A percentile compares a stretch with the other conserved stretches of the same genome.
Conservation (phyloP, 1,140 invertebrate species). For the Euura lappo region DNA sequence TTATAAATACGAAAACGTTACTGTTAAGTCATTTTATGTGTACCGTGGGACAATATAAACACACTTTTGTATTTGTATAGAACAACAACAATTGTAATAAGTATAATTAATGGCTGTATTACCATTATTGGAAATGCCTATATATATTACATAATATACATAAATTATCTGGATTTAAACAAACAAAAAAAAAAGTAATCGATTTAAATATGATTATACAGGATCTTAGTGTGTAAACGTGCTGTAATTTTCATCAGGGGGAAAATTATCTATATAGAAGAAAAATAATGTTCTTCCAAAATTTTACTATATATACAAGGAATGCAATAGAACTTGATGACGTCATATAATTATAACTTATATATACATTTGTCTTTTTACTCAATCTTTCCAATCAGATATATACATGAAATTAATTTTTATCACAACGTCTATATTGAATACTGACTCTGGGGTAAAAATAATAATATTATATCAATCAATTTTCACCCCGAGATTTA, state of each 20-base stretch:
- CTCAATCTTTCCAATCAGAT: too few relatives aligned
- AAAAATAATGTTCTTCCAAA: constrained; percentile 43
- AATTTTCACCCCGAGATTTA: too few relatives aligned
- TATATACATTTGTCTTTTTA: too few relatives aligned
- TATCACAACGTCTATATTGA: too few relatives aligned
- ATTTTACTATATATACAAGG: constrained; percentile 15
- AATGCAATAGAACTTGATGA: constrained; percentile 32
- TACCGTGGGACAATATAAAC: constrained; percentile 53
- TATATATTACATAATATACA: neutral
- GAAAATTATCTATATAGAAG: constrained; percentile 15
- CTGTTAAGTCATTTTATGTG: constrained; percentile 50
- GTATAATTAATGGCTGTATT: constrained; percentile 30
- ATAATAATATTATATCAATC: too few relatives aligned
- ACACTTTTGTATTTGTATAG: constrained; percentile 59
- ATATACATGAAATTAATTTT: too few relatives aligned
- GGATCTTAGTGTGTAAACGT: constrained; percentile 18
- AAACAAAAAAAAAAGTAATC: neutral
- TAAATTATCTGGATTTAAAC: constrained; percentile 24
- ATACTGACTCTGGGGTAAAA: too few relatives aligned
- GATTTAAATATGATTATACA: constrained; percentile 20
- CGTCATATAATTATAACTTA: too few relatives aligned
- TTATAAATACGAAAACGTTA: constrained; percentile 33
- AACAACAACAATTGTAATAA: constrained; percentile 32
- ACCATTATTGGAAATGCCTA: constrained; percentile 24
- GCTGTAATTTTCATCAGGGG: constrained; percentile 20